Conservation (phyloP, 2,888 invertebrate species). For the Cantharis rufa region DNA sequence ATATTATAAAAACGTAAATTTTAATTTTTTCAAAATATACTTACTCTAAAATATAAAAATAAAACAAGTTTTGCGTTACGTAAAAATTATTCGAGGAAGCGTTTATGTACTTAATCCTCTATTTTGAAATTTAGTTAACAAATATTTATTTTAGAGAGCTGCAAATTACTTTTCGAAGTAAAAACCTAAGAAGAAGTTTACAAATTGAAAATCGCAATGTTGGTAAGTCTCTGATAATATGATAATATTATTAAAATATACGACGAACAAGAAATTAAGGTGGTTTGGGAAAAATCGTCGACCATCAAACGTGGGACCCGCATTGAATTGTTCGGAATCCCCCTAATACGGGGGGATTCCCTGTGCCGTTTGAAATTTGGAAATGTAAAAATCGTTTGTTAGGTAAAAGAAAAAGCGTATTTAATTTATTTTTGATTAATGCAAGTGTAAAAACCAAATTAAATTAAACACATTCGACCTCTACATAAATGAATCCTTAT, state of each 20-base stretch:
- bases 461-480: slow-evolving; percentile 5
- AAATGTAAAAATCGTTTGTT: neutral
- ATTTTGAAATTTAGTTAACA: neutral
- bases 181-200: neutral
- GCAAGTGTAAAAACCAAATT: neutral
- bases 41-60: neutral
- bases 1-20: neutral
- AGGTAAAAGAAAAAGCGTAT: neutral
- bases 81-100: neutral
- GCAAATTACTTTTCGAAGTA: neutral
- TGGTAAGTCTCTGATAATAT: neutral
- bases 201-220: neutral
- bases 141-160: slow-evolving; percentile 3
- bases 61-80: neutral
- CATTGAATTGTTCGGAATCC: neutral
- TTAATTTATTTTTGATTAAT: neutral
- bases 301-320: neutral
- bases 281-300: neutral
- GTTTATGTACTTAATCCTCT: neutral
- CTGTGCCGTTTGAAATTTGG: neutral
- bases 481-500: neutral
- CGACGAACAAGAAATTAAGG: neutral
- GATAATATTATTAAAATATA: neutral
- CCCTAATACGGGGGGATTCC: neutral
- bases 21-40: neutral